Conservation (phyloP, 2,888 invertebrate genomes). For the Drosophila paramelanica region DNA sequence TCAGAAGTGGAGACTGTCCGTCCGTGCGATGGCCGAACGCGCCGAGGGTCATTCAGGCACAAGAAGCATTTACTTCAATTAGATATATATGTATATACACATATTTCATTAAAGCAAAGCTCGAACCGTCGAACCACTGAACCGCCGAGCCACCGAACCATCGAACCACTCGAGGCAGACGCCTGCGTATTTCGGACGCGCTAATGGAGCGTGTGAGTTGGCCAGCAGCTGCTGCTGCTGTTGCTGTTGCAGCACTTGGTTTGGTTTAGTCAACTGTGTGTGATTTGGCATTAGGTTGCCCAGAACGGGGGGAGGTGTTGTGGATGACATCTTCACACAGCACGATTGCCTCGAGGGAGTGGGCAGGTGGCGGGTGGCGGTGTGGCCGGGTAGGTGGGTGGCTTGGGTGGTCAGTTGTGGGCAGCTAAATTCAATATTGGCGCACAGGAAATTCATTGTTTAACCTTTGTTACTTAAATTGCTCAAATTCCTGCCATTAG, state of each 20-base stretch:
- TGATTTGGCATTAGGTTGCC: constrained; percentile 30
- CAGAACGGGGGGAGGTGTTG: constrained; percentile 3
- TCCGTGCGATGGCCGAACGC: constrained; percentile 13
- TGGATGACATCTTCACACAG: constrained; percentile 57
- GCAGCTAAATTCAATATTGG: constrained; percentile 75
- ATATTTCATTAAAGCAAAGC: constrained; percentile 69
- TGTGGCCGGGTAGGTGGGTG: neutral
- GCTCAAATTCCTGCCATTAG: constrained; percentile 79
- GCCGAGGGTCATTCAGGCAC: constrained; percentile 17
- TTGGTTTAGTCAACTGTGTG: constrained; percentile 69
- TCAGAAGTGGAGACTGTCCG: constrained; percentile 12
- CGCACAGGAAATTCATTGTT: constrained; percentile 77
- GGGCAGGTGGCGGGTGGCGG: neutral
- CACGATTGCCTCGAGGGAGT: constrained; percentile 17
- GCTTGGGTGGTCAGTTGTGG: constrained; percentile 9
- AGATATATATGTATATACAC: constrained; percentile 48
- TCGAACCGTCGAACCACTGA: constrained; percentile 4
- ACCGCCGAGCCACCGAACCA: constrained; percentile 18
- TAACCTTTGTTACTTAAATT: constrained; percentile 81
- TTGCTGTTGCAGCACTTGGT: constrained; percentile 43
- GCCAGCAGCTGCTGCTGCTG: constrained; percentile 50
- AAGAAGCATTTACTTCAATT: constrained; percentile 59
- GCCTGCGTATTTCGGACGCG: constrained; percentile 53
- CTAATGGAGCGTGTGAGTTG: constrained; percentile 80
- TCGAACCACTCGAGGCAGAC: constrained; percentile 39